Conservation (phyloP, 2,113 vertebrate species). For the Atherinomorus stipes region DNA sequence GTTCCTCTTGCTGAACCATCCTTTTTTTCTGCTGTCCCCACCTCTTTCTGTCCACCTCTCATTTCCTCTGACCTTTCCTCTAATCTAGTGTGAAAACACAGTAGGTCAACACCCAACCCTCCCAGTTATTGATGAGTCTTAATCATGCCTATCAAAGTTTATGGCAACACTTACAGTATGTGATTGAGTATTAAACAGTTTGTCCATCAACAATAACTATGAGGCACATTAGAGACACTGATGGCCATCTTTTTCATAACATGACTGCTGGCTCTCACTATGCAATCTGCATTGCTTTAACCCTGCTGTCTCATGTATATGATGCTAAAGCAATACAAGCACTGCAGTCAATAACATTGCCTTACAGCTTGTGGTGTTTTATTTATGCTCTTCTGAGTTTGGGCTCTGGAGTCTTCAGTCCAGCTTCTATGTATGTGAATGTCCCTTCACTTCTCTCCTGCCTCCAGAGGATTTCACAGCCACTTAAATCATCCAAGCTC, state of each 20-base stretch:
- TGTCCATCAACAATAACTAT: conserved; percentile 49
- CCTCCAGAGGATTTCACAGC: conserved; percentile 61
- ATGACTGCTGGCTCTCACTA: not conserved
- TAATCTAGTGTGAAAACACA: conserved; percentile 66
- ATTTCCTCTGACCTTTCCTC: conserved; percentile 73
- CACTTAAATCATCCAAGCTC: conserved; percentile 63
- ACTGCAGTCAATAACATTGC: conserved; percentile 1
- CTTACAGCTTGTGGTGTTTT: conserved; percentile 5
- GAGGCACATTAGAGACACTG: conserved; percentile 35
- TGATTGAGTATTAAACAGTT: conserved; percentile 47
- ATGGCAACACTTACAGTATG: conserved; percentile 53
- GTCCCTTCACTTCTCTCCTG: conserved; percentile 13
- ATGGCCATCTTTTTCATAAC: not conserved
- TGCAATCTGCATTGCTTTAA: not conserved
- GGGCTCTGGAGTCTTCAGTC: conserved; percentile 22
- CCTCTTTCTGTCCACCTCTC: conserved; percentile 4
- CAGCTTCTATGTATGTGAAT: conserved; percentile 16
- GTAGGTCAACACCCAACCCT: conserved; percentile 43
- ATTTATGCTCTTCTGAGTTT: conserved; percentile 11
- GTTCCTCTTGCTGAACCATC: conserved; percentile 1
- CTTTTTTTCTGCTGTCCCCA: not conserved
- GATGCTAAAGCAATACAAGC: conserved; percentile 6
- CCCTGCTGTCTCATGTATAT: not conserved
- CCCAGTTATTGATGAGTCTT: conserved; percentile 61
- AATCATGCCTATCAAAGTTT: conserved; percentile 66